Evolutionary conservation across 2,113 vertebrate genomes (phyloP).

Genomic region (Okapia johnstoni): DNA sequence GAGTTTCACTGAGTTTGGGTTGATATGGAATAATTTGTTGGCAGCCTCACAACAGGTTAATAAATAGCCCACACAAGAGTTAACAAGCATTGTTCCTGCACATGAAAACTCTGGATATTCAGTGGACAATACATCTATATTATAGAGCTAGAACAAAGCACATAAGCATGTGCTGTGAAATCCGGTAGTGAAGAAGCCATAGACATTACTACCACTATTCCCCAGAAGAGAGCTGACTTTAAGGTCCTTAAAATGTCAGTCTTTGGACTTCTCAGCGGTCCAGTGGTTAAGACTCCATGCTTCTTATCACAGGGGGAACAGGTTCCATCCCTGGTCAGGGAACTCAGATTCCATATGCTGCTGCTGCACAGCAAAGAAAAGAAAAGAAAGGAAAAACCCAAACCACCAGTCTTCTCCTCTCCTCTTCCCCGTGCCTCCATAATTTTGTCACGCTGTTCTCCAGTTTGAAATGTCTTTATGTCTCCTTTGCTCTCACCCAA

Average conservation of each 20-base stretch:
- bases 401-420: not conserved
- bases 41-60: not conserved
- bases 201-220: not conserved
- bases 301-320: not conserved
- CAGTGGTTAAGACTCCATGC: not conserved
- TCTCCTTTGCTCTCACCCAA: not conserved
- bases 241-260: not conserved
- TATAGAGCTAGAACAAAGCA: not conserved
- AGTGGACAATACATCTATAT: not conserved
- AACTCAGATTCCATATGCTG: not conserved
- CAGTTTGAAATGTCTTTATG: not conserved
- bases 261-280: not conserved
- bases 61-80: not conserved
- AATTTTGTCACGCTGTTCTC: not conserved
- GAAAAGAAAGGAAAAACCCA: not conserved
- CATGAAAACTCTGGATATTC: not conserved
- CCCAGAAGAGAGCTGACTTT: not conserved
- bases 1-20: not conserved
- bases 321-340: accelerated
- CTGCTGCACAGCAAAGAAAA: not conserved
- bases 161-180: not conserved
- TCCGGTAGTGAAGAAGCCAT: not conserved
- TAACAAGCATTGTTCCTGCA: not conserved
- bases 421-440: not conserved
- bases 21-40: not conserved